Percentiles rank a stretch among this genome's conserved stretches.
phyloP scores from a whole-genome alignment of 35 echinoderm and acorn worm species.

The Patiria miniata region DNA sequence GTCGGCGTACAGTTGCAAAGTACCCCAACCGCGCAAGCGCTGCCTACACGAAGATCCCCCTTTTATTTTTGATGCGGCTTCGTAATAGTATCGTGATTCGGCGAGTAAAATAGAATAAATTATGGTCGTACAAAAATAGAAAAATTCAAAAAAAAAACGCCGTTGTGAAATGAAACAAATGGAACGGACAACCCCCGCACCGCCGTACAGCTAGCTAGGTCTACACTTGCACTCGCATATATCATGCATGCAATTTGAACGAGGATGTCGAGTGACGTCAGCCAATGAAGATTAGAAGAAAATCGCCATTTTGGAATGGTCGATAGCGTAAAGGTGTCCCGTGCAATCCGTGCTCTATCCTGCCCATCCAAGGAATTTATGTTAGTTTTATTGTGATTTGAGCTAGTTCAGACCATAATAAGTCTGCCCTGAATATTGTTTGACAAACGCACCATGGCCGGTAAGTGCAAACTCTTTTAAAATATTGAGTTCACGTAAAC shows the following conservation, averaged over 20 bases:
- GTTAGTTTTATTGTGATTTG: background rate
- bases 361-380: conserved; percentile 51
- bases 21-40: too few species aligned
- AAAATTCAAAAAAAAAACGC: too few species aligned
- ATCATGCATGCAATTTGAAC: background rate
- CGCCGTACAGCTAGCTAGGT: too few species aligned
- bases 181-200: too few species aligned
- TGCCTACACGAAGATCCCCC: too few species aligned
- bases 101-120: too few species aligned
- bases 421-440: conserved; percentile 46
- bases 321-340: conserved; percentile 19
- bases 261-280: conserved; percentile 54
- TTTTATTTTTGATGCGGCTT: too few species aligned
- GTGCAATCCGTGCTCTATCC: conserved; percentile 60
- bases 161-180: too few species aligned
- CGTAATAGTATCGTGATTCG: too few species aligned
- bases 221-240: too few species aligned
- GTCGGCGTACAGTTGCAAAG: too few species aligned
- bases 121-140: too few species aligned
- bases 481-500: background rate
- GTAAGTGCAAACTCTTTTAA: conserved; percentile 69
- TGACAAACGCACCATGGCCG: conserved; percentile 80
- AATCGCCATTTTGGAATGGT: conserved; percentile 89
- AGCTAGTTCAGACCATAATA: conserved; percentile 23
- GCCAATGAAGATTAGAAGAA: background rate